phyloP scores from a whole-genome alignment of 2,797 vertebrate species.

The Mus minutoides region DNA sequence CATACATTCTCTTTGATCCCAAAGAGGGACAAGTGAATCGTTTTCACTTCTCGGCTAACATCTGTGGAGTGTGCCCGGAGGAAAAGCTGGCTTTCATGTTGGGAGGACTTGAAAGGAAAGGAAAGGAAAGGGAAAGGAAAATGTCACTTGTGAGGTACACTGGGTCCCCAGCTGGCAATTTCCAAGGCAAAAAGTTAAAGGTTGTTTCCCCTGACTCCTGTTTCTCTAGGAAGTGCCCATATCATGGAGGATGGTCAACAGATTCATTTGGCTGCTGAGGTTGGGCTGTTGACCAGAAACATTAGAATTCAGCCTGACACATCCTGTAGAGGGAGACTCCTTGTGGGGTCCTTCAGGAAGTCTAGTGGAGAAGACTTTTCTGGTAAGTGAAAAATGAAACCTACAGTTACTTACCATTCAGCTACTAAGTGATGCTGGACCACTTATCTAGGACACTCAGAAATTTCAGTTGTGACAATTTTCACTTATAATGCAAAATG shows the following conservation, averaged over 20 bases:
- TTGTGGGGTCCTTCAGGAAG: conserved; percentile 82
- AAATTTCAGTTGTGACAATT: conserved; percentile 37
- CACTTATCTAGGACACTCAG: neutral
- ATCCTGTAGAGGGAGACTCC: conserved; percentile 81
- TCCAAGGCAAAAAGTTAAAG: conserved; percentile 69
- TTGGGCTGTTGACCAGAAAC: conserved; percentile 86
- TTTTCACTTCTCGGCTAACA: conserved; percentile 78
- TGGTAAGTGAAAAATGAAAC: conserved; percentile 80
- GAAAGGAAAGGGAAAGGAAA: conserved; percentile 53
- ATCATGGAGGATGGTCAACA: conserved; percentile 62
- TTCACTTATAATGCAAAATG: conserved; percentile 42
- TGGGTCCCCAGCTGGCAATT: conserved; percentile 75
- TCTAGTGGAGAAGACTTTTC: conserved; percentile 74
- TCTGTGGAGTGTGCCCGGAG: conserved; percentile 76
- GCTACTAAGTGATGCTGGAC: neutral
- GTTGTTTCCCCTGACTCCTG: conserved; percentile 56
- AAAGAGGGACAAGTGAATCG: conserved; percentile 80
- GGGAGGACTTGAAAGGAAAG: conserved; percentile 71
- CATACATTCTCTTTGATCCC: conserved; percentile 51
- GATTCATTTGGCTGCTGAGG: conserved; percentile 84
- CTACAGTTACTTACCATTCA: conserved; percentile 25
- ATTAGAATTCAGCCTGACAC: conserved; percentile 84
- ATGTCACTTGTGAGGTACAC: conserved; percentile 73
- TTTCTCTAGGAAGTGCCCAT: conserved; percentile 82
- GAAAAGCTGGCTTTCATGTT: conserved; percentile 83